These are phyloP conservation scores for Paramacrobiotus metropolitanus DNA, from an alignment of 1,140 invertebrate genomes.

Conservation along the genomic window DNA sequence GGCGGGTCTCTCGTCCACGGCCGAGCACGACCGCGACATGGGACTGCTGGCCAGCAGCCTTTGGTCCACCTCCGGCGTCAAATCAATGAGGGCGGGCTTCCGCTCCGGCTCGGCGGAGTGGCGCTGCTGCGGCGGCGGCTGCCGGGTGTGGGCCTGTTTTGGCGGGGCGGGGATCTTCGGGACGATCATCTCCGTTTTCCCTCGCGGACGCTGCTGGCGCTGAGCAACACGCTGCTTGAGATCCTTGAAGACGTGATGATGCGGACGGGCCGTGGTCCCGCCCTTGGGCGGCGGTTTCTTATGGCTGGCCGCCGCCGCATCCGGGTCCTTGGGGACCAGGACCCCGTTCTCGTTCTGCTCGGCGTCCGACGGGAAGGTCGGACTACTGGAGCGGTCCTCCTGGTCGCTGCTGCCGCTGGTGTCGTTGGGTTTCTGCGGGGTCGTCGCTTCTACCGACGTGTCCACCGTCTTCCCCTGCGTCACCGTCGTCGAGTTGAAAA, in stretches of 20 bases:
- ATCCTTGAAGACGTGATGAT: slow-evolving; percentile 15
- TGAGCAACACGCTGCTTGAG: slow-evolving; percentile 18
- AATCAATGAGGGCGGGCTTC: not conserved
- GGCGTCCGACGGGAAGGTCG: slow-evolving; percentile 83
- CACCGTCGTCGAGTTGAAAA: not conserved
- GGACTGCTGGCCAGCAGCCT: slow-evolving; percentile 17
- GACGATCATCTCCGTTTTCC: slow-evolving; percentile 7
- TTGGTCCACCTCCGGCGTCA: slow-evolving; percentile 5
- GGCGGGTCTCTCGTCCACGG: not conserved
- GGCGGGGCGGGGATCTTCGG: slow-evolving; percentile 6
- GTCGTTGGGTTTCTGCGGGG: slow-evolving; percentile 5
- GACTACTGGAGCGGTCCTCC: slow-evolving; percentile 72
- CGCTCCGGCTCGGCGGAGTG: not conserved
- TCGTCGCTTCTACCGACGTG: not conserved
- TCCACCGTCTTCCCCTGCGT: not conserved
- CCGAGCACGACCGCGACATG: slow-evolving; percentile 7
- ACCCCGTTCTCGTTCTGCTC: slow-evolving; percentile 34
- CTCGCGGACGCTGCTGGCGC: not conserved
- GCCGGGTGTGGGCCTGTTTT: not conserved
- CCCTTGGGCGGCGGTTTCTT: slow-evolving; percentile 10
- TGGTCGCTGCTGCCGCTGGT: slow-evolving; percentile 18
- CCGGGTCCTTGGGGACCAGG: slow-evolving; percentile 16
- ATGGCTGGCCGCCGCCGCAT: slow-evolving; percentile 10
- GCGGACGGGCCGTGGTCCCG: slow-evolving; percentile 17
- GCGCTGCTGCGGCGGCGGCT: slow-evolving; percentile 4